Conservation (phyloP, 2,888 invertebrate genomes). For the Thalpophila matura region DNA sequence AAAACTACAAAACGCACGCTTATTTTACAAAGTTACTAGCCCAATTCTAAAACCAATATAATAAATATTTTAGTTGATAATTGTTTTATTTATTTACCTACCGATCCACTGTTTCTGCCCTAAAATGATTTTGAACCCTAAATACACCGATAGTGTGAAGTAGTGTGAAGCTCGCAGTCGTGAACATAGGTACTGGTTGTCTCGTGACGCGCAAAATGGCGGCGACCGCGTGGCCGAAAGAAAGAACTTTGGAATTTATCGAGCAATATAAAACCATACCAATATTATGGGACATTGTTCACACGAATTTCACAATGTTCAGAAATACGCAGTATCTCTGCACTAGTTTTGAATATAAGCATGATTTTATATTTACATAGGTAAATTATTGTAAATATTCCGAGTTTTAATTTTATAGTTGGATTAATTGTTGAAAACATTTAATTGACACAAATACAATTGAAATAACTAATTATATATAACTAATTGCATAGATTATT, state of each 20-base stretch:
- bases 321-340: conserved; percentile 57
- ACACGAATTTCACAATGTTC: conserved; percentile 60
- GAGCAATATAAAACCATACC: conserved; percentile 66
- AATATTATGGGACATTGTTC: conserved; percentile 65
- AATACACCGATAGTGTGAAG: conserved; percentile 50
- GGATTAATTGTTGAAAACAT: conserved; percentile 58
- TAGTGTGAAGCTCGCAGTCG: conserved; percentile 58
- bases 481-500: conserved; percentile 61
- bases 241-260: conserved; percentile 66
- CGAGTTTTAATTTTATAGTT: conserved; percentile 53
- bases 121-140: conserved; percentile 55
- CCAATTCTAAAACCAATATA: conserved; percentile 54
- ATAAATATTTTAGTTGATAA: conserved; percentile 57
- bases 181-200: conserved; percentile 48
- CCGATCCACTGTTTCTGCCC: conserved; percentile 58
- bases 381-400: conserved; percentile 44
- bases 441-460: conserved; percentile 57
- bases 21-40: conserved; percentile 54
- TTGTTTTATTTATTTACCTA: conserved; percentile 59
- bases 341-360: conserved; percentile 57
- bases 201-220: conserved; percentile 64
- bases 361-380: conserved; percentile 52
- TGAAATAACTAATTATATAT: conserved; percentile 48
- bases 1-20: conserved; percentile 53
- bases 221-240: conserved; percentile 65